A percentile compares a stretch with the other conserved stretches of the same genome.
Conservation (phyloP, 2,888 invertebrate species). For the Venusia cambrica region DNA sequence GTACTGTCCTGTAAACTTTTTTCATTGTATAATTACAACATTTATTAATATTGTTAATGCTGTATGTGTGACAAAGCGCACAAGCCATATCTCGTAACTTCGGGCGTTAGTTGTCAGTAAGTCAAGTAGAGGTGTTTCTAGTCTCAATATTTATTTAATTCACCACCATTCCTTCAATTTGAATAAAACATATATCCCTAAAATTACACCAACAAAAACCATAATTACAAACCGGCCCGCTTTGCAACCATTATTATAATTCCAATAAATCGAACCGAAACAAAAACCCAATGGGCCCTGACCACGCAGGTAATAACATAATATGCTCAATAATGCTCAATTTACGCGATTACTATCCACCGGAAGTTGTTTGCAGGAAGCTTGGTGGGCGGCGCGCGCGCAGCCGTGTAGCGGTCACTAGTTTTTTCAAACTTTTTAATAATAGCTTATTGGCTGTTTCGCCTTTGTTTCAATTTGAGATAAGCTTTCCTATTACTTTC, state of each 20-base stretch:
- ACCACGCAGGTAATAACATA: constrained; percentile 69
- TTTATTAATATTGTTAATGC: too few species aligned
- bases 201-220: constrained; percentile 19
- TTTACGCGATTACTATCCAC: constrained; percentile 57
- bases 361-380: constrained; percentile 71
- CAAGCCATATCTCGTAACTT: too few species aligned
- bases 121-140: too few species aligned
- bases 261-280: constrained; percentile 39
- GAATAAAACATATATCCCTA: constrained; percentile 8
- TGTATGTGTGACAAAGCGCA: too few species aligned
- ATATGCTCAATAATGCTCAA: constrained; percentile 47
- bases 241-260: constrained; percentile 21
- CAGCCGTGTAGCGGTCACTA: constrained; percentile 40
- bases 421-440: constrained; percentile 17
- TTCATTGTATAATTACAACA: too few species aligned
- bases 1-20: too few species aligned
- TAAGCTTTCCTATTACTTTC: constrained; percentile 22
- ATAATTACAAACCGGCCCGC: constrained; percentile 7
- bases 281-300: constrained; percentile 64
- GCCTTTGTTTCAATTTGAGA: constrained; percentile 21
- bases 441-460: constrained; percentile 14
- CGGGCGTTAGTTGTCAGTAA: too few species aligned
- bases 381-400: constrained; percentile 62
- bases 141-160: too few species aligned
- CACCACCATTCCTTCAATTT: too few species aligned